These are phyloP conservation scores for Hirudinaria manillensis DNA, from an alignment of 2,888 invertebrate genomes.

Conservation along the genomic window DNA sequence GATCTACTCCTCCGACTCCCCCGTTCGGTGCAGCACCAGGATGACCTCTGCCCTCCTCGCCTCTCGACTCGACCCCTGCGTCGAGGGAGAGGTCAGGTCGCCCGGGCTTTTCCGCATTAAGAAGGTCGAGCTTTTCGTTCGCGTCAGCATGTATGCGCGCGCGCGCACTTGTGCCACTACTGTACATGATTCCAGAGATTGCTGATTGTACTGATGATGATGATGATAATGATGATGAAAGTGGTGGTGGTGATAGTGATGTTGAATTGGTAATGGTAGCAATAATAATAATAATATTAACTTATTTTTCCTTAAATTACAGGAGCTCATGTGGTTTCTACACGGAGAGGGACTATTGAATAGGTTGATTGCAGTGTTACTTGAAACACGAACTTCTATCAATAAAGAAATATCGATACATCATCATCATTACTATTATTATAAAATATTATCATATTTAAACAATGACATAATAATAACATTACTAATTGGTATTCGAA, in stretches of 20 bases:
- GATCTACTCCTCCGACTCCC: background rate
- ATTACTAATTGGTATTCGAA: background rate
- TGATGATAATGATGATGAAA: too few species aligned
- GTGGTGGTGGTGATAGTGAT: too few species aligned
- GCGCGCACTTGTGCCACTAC: too few species aligned
- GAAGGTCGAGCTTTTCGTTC: background rate
- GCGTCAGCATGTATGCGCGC: background rate
- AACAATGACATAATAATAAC: background rate
- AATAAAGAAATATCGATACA: too few species aligned
- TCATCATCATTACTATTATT: too few species aligned
- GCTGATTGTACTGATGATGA: too few species aligned
- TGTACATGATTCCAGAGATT: too few species aligned
- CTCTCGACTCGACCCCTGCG: background rate
- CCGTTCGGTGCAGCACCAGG: background rate
- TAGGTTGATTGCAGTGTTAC: background rate
- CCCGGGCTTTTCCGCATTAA: background rate
- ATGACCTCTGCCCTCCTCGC: background rate
- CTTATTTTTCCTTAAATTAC: background rate
- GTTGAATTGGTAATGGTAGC: too few species aligned
- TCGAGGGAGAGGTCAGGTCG: background rate
- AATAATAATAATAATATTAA: background rate
- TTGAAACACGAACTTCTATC: background rate
- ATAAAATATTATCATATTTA: too few species aligned
- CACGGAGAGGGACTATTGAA: background rate
- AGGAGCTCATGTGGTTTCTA: slow-evolving; percentile 2